phyloP scores from a whole-genome alignment of 2,797 vertebrate species.

The Mormyrops attenuatus region DNA sequence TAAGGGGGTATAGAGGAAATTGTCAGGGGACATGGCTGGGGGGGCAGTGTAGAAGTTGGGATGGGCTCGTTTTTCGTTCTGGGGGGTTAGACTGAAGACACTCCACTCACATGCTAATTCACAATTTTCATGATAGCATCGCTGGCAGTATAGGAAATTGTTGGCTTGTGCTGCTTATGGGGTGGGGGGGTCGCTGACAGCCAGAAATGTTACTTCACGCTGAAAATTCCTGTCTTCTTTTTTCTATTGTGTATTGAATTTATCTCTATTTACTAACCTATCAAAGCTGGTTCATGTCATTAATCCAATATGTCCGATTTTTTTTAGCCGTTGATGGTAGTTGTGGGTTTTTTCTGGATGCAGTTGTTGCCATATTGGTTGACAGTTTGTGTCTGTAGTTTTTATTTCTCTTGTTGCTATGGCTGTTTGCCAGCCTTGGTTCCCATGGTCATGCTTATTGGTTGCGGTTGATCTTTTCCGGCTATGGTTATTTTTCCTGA shows the following conservation, averaged over 20 bases:
- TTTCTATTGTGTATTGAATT: not conserved
- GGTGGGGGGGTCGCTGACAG: not conserved
- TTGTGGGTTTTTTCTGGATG: not conserved
- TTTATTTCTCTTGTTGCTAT: not conserved
- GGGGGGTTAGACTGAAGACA: not conserved
- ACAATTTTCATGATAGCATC: not conserved
- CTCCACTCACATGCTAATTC: not conserved
- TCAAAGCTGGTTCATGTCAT: not conserved
- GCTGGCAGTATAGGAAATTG: not conserved
- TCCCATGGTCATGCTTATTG: not conserved
- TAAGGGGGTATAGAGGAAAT: constrained; percentile 17
- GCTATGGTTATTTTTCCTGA: not conserved
- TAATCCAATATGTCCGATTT: not conserved
- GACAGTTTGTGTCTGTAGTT: not conserved
- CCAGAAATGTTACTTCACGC: not conserved
- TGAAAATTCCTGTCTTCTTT: not conserved
- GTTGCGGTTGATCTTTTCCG: not conserved
- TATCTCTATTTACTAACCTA: not conserved
- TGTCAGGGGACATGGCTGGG: not conserved
- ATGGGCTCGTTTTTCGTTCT: not conserved
- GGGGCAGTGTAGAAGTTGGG: not conserved
- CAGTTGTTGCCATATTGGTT: not conserved
- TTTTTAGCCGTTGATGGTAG: not conserved
- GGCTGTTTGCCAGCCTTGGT: not conserved
- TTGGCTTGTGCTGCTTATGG: not conserved